Percentiles rank a stretch among this genome's conserved stretches.
Evolutionary conservation across 1,140 invertebrate species (phyloP).

Genomic region (Saccostrea glomerata): DNA sequence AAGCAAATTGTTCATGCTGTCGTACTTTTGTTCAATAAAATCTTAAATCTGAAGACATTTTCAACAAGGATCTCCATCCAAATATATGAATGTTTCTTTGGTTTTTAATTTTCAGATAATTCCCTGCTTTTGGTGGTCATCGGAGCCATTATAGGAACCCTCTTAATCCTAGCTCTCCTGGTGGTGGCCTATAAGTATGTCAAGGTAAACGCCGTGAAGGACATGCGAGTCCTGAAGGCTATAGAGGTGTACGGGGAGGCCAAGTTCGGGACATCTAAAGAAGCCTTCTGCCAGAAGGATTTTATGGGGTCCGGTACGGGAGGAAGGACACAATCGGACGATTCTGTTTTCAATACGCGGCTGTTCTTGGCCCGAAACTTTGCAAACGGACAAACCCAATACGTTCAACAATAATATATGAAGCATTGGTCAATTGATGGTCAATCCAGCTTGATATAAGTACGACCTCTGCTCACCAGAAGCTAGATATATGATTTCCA

Average conservation of each 20-base stretch:
- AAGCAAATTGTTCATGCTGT: too few species aligned
- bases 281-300: background rate
- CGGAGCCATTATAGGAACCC: background rate
- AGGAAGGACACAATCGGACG: background rate
- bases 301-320: background rate
- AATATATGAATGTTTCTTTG: background rate
- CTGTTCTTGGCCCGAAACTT: background rate
- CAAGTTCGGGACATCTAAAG: background rate
- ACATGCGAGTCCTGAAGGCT: background rate
- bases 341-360: background rate
- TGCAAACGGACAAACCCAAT: background rate
- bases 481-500: too few species aligned
- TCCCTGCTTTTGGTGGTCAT: background rate
- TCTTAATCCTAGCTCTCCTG: background rate
- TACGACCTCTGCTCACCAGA: too few species aligned
- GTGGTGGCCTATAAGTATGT: background rate
- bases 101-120: background rate
- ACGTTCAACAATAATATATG: background rate
- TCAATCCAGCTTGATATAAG: too few species aligned
- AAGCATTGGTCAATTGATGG: too few species aligned
- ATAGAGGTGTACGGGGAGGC: constrained; percentile 10
- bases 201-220: background rate
- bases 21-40: too few species aligned
- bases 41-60: background rate
- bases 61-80: background rate